Conservation (phyloP, 2,113 vertebrate genomes). For the Tursiops truncatus region DNA sequence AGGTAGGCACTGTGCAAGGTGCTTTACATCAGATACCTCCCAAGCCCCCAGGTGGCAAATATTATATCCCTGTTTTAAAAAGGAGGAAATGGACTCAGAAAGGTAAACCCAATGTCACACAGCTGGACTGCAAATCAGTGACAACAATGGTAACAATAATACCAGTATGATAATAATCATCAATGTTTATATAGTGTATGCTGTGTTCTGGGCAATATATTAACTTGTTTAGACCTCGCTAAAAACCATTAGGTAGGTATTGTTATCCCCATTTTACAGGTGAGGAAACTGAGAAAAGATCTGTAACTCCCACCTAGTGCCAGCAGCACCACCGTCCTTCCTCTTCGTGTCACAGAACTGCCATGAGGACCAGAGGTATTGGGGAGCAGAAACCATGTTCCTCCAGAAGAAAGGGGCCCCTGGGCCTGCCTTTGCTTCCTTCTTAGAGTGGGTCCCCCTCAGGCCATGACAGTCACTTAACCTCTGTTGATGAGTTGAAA, state of each 20-base stretch:
- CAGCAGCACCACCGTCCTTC: background rate
- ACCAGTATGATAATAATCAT: fast-evolving
- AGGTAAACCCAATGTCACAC: background rate
- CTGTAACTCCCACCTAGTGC: background rate
- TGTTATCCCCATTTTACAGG: background rate
- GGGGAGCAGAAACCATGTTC: background rate
- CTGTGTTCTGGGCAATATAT: background rate
- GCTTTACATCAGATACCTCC: background rate
- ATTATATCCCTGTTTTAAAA: background rate
- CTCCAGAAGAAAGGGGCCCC: background rate
- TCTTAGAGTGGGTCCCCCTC: background rate
- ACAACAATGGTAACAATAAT: fast-evolving
- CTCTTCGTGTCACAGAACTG: background rate
- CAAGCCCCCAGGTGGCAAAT: background rate
- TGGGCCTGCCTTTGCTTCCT: background rate
- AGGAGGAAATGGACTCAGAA: background rate
- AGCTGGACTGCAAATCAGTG: background rate
- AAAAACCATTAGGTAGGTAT: background rate
- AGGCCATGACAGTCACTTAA: background rate
- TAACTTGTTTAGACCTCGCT: background rate
- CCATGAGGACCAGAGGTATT: background rate
- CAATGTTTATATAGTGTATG: background rate
- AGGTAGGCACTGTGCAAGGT: background rate
- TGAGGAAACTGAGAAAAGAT: background rate
- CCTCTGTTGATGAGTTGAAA: background rate